Percentiles rank a stretch among this genome's conserved stretches.
Evolutionary conservation across 1,140 invertebrate species (phyloP).

Genomic region (Laodelphax striatellus): DNA sequence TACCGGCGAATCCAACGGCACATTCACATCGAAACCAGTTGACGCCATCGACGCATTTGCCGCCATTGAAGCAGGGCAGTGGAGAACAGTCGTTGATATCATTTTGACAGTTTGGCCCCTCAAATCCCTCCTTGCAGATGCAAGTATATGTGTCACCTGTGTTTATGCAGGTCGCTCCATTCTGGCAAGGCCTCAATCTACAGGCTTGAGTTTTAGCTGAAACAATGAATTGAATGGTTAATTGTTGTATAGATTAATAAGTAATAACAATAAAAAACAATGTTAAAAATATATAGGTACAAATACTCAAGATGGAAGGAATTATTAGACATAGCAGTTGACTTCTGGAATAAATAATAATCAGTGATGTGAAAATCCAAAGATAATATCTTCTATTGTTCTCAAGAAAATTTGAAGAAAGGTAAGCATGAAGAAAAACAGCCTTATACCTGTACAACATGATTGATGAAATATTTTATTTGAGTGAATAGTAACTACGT

Average conservation of each 20-base stretch:
- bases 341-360: too few species aligned
- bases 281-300: too few species aligned
- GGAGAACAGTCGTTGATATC: constrained; percentile 51
- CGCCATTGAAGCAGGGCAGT: constrained; percentile 61
- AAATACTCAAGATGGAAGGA: too few species aligned
- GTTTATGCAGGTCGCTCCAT: constrained; percentile 65
- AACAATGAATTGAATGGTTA: constrained; percentile 8
- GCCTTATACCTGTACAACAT: too few species aligned
- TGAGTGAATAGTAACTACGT: too few species aligned
- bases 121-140: constrained; percentile 51
- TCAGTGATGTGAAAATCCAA: too few species aligned
- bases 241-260: too few species aligned
- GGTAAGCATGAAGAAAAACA: too few species aligned
- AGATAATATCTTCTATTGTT: too few species aligned
- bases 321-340: too few species aligned
- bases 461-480: too few species aligned
- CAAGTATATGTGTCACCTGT: constrained; percentile 53
- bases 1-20: constrained; percentile 54
- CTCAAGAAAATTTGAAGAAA: too few species aligned
- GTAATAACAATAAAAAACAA: not conserved
- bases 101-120: constrained; percentile 47
- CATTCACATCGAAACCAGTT: constrained; percentile 70
- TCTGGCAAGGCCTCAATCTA: constrained; percentile 53
- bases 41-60: constrained; percentile 63
- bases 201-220: constrained; percentile 54